A percentile compares a stretch with the other conserved stretches of the same genome.
Conservation (phyloP, 2,797 vertebrate species). For the Botia almorhae region DNA sequence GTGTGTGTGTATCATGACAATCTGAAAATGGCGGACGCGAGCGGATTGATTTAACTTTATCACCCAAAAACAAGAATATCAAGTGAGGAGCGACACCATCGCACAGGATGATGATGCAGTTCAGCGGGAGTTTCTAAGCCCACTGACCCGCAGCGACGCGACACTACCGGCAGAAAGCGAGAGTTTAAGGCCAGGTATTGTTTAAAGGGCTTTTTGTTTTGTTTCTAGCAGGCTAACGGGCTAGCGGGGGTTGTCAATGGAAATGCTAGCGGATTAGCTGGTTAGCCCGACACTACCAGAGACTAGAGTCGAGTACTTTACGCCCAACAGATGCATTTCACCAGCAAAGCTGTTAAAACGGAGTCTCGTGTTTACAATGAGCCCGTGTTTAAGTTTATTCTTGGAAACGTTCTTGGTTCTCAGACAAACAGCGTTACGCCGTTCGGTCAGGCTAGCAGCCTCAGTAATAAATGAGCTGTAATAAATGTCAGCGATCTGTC, state of each 20-base stretch:
- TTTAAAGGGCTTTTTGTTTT: constrained; percentile 65
- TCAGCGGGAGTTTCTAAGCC: constrained; percentile 43
- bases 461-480: neutral
- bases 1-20: constrained; percentile 82
- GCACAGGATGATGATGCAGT: constrained; percentile 69
- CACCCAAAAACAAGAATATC: constrained; percentile 75
- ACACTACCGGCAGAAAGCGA: constrained; percentile 48
- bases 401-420: neutral
- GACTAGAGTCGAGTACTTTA: neutral
- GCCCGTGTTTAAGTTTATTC: neutral
- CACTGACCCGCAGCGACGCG: constrained; percentile 38
- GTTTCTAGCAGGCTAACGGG: constrained; percentile 64
- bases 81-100: constrained; percentile 53
- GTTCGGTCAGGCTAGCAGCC: constrained; percentile 6
- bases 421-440: neutral
- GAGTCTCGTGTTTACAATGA: neutral
- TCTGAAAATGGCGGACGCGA: constrained; percentile 92
- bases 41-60: constrained; percentile 81
- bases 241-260: constrained; percentile 67
- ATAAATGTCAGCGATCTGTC: constrained; percentile 41
- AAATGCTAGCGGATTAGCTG: constrained; percentile 55
- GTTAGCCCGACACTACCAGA: constrained; percentile 47
- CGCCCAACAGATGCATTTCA: neutral
- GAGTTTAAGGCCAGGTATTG: constrained; percentile 70
- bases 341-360: neutral